Conservation (phyloP, 2,888 invertebrate species). For the Pristionchus mayeri region DNA sequence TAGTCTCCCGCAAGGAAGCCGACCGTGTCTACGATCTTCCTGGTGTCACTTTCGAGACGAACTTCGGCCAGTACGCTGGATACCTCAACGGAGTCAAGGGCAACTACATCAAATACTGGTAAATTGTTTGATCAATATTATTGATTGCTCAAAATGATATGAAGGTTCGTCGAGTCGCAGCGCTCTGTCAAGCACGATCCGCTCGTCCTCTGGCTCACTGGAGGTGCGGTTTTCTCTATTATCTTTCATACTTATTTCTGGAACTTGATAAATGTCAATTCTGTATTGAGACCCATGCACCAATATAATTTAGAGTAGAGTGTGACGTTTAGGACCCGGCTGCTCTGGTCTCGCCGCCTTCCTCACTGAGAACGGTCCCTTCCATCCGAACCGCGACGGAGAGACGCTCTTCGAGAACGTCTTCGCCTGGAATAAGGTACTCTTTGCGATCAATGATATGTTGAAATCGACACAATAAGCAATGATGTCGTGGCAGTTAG, state of each 20-base stretch:
- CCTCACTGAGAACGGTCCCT: constrained; percentile 62
- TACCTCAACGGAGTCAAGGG: constrained; percentile 70
- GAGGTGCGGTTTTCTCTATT: constrained; percentile 75
- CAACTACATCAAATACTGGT: constrained; percentile 78
- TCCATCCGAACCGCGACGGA: constrained; percentile 73
- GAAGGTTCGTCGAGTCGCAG: constrained; percentile 71
- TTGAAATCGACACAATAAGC: not conserved
- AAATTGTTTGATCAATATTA: not conserved
- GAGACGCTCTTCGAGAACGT: constrained; percentile 72
- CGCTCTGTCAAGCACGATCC: constrained; percentile 77
- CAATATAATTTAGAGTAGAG: not conserved
- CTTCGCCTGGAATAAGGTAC: constrained; percentile 76
- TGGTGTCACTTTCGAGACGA: constrained; percentile 68
- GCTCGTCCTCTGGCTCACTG: constrained; percentile 78
- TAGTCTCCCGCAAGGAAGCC: constrained; percentile 64
- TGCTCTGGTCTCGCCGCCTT: constrained; percentile 67
- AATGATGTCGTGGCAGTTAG: not conserved
- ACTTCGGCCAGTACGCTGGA: constrained; percentile 78
- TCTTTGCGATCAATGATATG: not conserved
- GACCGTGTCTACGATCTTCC: constrained; percentile 64
- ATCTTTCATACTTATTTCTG: no score
- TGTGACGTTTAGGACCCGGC: constrained; percentile 57
- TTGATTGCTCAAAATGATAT: no score
- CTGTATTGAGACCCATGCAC: no score
- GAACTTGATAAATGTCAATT: no score